phyloP scores from a whole-genome alignment of 2,888 invertebrate genomes.

The Candidula unifasciata region DNA sequence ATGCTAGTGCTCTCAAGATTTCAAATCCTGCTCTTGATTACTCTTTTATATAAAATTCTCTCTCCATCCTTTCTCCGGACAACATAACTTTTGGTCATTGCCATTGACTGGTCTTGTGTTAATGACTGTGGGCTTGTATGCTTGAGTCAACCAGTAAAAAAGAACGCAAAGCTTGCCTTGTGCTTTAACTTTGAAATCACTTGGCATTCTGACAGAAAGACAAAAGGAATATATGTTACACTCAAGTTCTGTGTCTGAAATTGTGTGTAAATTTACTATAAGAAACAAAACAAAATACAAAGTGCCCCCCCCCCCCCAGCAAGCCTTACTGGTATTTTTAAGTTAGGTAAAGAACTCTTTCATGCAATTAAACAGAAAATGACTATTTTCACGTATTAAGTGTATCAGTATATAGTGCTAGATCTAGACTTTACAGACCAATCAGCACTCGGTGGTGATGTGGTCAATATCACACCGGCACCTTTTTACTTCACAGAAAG shows the following conservation, averaged over 20 bases:
- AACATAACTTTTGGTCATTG: slow-evolving; percentile 50
- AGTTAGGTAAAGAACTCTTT: too few relatives aligned
- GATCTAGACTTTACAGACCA: too few relatives aligned
- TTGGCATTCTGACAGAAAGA: slow-evolving; percentile 57
- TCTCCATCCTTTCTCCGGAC: slow-evolving; percentile 38
- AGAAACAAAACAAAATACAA: too few relatives aligned
- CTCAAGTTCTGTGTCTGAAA: neutral
- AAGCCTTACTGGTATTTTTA: too few relatives aligned
- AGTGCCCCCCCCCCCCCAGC: too few relatives aligned
- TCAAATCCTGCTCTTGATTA: slow-evolving; percentile 48
- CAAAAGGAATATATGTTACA: slow-evolving; percentile 51
- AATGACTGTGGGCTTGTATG: slow-evolving; percentile 36
- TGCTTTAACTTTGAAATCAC: slow-evolving; percentile 54
- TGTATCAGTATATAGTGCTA: too few relatives aligned
- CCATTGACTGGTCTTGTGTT: slow-evolving; percentile 22
- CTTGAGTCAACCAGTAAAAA: slow-evolving; percentile 48
- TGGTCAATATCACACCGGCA: too few relatives aligned
- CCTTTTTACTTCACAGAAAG: too few relatives aligned
- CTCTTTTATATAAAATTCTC: slow-evolving; percentile 28
- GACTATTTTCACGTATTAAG: too few relatives aligned
- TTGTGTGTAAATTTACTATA: neutral
- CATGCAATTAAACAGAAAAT: too few relatives aligned
- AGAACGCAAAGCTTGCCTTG: slow-evolving; percentile 48
- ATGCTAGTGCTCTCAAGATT: slow-evolving; percentile 25
- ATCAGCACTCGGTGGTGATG: too few relatives aligned